Conservation (phyloP, 2,797 vertebrate genomes). For the Syngnathus rostellatus region DNA sequence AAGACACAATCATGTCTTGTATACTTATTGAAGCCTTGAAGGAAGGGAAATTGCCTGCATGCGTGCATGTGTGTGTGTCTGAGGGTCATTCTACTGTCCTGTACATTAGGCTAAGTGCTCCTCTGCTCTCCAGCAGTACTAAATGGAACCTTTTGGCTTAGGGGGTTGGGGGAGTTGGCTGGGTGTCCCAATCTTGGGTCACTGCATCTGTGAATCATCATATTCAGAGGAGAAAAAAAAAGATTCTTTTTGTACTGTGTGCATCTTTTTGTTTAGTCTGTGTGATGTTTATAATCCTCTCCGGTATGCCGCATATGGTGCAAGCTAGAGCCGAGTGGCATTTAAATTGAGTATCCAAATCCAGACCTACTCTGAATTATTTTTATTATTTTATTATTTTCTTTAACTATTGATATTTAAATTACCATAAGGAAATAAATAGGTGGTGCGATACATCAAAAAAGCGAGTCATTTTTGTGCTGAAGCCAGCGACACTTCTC, state of each 20-base stretch:
- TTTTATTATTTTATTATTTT: constrained; percentile 10
- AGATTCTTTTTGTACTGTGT: constrained; percentile 27
- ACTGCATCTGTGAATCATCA: constrained; percentile 59
- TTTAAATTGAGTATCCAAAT: too few relatives aligned
- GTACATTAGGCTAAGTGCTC: constrained; percentile 76
- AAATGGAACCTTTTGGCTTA: constrained; percentile 61
- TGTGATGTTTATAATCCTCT: constrained; percentile 26
- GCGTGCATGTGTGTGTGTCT: constrained; percentile 15
- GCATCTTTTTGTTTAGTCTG: constrained; percentile 16
- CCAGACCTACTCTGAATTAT: background rate
- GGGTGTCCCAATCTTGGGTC: constrained; percentile 47
- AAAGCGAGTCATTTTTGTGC: constrained; percentile 16
- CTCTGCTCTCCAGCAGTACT: constrained; percentile 59
- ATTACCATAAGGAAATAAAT: constrained; percentile 6
- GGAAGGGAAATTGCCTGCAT: constrained; percentile 5
- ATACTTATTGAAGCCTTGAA: constrained; percentile 4
- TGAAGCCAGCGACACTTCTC: background rate
- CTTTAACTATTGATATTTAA: constrained; percentile 12
- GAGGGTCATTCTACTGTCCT: constrained; percentile 52
- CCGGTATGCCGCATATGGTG: constrained; percentile 11
- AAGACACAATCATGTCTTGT: constrained; percentile 4
- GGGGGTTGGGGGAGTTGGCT: constrained; percentile 23
- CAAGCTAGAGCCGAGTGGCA: too few relatives aligned
- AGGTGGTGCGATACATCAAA: background rate
- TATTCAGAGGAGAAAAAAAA: constrained; percentile 45